These are phyloP conservation scores for Cartodere bifasciata DNA, from an alignment of 2,888 invertebrate species.

Conservation along the genomic window DNA sequence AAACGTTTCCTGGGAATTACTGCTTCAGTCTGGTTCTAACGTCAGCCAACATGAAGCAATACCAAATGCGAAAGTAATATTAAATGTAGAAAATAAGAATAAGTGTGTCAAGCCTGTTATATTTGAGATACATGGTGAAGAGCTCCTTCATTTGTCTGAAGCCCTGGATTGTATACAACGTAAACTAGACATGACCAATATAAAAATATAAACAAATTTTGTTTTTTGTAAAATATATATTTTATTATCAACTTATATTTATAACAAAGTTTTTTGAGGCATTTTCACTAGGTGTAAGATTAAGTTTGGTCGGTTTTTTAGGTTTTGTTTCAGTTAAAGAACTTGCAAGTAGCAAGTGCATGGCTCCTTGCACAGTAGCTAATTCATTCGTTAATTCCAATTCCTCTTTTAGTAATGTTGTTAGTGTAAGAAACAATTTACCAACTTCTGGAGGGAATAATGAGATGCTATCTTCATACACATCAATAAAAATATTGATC, in stretches of 20 bases:
- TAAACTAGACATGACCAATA: too few relatives aligned
- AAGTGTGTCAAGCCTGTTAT: too few relatives aligned
- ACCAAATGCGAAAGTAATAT: too few relatives aligned
- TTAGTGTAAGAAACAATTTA: slow-evolving; percentile 46
- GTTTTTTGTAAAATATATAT: not conserved
- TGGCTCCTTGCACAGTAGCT: slow-evolving; percentile 53
- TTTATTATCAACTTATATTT: slow-evolving; percentile 32
- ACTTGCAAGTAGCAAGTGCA: slow-evolving; percentile 52
- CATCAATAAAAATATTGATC: slow-evolving; percentile 59
- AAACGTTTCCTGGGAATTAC: too few relatives aligned
- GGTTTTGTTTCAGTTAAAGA: slow-evolving; percentile 28
- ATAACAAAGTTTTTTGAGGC: slow-evolving; percentile 46
- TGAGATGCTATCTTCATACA: slow-evolving; percentile 54
- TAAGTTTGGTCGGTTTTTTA: slow-evolving; percentile 28
- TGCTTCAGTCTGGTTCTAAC: too few relatives aligned
- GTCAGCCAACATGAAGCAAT: too few relatives aligned
- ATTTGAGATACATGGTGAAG: too few relatives aligned
- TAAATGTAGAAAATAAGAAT: too few relatives aligned
- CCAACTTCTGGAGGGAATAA: slow-evolving; percentile 49
- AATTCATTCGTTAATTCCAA: slow-evolving; percentile 50
- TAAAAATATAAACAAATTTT: too few relatives aligned
- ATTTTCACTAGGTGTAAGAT: slow-evolving; percentile 30
- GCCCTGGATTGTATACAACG: too few relatives aligned
- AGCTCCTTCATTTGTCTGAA: too few relatives aligned
- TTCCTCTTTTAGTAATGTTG: slow-evolving; percentile 52